phyloP scores from a whole-genome alignment of 2,888 invertebrate genomes.

The Trichacis sp. region DNA sequence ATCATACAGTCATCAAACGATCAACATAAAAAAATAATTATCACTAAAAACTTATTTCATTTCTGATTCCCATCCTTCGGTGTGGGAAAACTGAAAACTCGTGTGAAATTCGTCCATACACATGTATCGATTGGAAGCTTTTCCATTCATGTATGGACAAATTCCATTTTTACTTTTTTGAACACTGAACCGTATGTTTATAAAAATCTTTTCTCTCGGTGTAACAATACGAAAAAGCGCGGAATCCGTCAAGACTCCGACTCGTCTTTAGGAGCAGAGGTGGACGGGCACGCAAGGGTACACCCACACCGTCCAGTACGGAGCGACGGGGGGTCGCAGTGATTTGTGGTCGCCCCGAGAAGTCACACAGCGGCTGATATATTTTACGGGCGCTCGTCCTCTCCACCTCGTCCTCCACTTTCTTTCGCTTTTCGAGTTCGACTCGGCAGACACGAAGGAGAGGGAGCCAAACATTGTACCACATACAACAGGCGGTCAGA shows the following conservation, averaged over 20 bases:
- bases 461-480: conserved; percentile 64
- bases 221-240: conserved; percentile 34
- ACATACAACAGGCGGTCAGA: conserved; percentile 66
- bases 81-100: too few species aligned
- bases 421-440: conserved; percentile 39
- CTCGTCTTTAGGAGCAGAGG: conserved; percentile 22
- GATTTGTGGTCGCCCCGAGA: conserved; percentile 68
- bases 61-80: too few species aligned
- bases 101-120: too few species aligned
- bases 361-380: conserved; percentile 69
- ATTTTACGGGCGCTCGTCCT: conserved; percentile 65
- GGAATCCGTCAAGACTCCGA: conserved; percentile 21
- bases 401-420: conserved; percentile 37
- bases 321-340: conserved; percentile 67
- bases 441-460: conserved; percentile 35
- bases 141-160: too few species aligned
- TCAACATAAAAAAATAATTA: too few species aligned
- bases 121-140: too few species aligned
- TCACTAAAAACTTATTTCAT: too few species aligned
- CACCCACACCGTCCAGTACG: conserved; percentile 56
- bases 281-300: conserved; percentile 48
- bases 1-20: too few species aligned
- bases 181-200: too few species aligned
- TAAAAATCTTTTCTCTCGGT: too few species aligned
- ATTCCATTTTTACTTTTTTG: too few species aligned